Evolutionary conservation across 2,888 invertebrate genomes (phyloP), one percentile per base, ranked within the genome.

Genomic region (Ochlodes sylvanus): DNA sequence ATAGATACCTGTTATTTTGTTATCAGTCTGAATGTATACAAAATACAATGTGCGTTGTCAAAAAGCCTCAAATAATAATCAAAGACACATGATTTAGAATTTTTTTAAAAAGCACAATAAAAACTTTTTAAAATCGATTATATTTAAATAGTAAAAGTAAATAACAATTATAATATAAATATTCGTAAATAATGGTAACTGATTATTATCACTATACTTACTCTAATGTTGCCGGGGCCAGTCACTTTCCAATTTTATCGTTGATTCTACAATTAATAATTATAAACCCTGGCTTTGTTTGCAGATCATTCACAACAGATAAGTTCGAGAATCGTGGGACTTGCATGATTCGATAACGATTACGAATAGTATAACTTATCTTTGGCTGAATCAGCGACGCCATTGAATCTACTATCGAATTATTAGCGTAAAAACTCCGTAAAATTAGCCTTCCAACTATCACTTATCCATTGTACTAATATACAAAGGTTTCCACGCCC

Each of bases 401-500:
- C 50, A 57, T 17, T 50, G 27, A 58, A 50, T 57, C 15, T 19
- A 27, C 41, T 41, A 58, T 27, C 14, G 58, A 58, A 21, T 58
- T 42, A 52, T 65, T 27, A 38, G 9, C 47, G 41, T 50, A 58
- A 65, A 58, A 57, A 58, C 21, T 21, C 10, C 15, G n/a, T 54
- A 14, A 54, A 27, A 21, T 54, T 27, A 54, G 27, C 27, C 21
- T 0, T 27, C 27, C n/a, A 54, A 19, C 50, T 50, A 50, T 50
- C 19, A 50, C 50, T 19, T 50, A 50, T 50, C 19, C 17, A 19
- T 50, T 32, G 54, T 54, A 32, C 32, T 86, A 90, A 76, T 91
- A 92, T 7, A 82, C 83, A 67, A 91, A 63, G 7, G 87, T 86
- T 77, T 92, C 86, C 14, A 87, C 73, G 2, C 86, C 89, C 6